Evolutionary conservation across 2,797 vertebrate genomes (phyloP), one percentile per base, ranked within the genome.

Genomic region (Antrozous pallidus): DNA sequence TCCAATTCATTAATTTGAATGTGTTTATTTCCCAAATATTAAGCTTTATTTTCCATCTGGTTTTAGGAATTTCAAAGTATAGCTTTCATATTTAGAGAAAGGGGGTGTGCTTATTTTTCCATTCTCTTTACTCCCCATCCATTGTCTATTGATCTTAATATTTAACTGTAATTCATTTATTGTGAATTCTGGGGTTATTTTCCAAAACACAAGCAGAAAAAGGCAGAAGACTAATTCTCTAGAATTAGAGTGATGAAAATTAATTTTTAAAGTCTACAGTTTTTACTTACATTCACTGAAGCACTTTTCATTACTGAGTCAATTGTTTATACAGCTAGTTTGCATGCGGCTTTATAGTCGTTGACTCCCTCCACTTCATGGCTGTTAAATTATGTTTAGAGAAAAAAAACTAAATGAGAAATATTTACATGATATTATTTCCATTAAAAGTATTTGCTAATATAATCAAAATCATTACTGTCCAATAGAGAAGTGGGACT

Each of bases 191-290:
- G 56, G 36, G 24, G 6, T 47, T 79, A 49, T 83, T 49, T 56
- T 6, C 24, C 31, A 58, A 74, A 78, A 58, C 47, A 40, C 24
- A 31, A 86, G 71, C 40, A n/a, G 36, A 31, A 58, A n/a, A 17
- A 33, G 20, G 31, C 38, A 28, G 74, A 90, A 91, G 26, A 51
- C 10, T 79, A 81, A 45, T 79, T 73, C 58, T 54, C 17, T 36
- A 85, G 67, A 87, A 63, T 78, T 80, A 33, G 17, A 49, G 7
- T 47, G 49, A 45, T 74, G 63, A 42, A 90, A 67, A 28, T 38
- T 33, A 20, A 65, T 61, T 93, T 95, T 75, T 75, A 80, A 89
- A 88, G 91, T 47, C 18, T 89, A 86, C 18, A 31, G 61, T 38
- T 91, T 94, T 65, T 8, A 69, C 51, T 79, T 24, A 24, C 78